Evolutionary conservation across 2,797 vertebrate genomes (phyloP).

Genomic region (Pseudochirops corinnae): DNA sequence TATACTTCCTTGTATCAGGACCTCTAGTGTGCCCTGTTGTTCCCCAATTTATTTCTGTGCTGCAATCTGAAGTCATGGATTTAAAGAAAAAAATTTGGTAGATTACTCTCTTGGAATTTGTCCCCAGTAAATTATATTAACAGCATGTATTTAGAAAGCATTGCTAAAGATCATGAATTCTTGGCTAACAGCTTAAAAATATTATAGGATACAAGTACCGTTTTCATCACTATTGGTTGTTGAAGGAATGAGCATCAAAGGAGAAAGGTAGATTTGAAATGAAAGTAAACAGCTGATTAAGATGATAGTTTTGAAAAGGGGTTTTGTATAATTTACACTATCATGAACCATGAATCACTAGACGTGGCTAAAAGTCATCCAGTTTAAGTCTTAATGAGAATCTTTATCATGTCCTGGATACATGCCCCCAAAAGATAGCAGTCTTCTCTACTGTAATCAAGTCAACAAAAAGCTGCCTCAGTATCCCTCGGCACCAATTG

Average conservation of each 20-base stretch:
- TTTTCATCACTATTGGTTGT: too few species aligned
- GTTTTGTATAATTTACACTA: neutral
- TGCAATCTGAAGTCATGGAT: neutral
- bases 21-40: neutral
- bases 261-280: too few species aligned
- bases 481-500: neutral
- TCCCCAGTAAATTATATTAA: neutral
- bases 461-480: neutral
- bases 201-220: too few species aligned
- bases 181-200: too few species aligned
- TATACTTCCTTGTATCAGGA: neutral
- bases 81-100: too few species aligned
- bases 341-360: neutral
- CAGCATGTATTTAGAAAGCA: too few species aligned
- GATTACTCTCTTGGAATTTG: neutral
- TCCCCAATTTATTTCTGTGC: neutral
- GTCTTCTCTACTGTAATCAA: neutral
- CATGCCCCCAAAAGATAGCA: neutral
- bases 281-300: too few species aligned
- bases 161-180: too few species aligned
- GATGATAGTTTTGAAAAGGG: too few species aligned
- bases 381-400: neutral
- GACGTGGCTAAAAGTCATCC: neutral
- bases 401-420: neutral
- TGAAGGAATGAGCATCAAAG: too few species aligned